A percentile compares a stretch with the other conserved stretches of the same genome.
These are phyloP conservation scores for Meghimatium bilineatum DNA, from an alignment of 2,888 invertebrate species.

Conservation along the genomic window DNA sequence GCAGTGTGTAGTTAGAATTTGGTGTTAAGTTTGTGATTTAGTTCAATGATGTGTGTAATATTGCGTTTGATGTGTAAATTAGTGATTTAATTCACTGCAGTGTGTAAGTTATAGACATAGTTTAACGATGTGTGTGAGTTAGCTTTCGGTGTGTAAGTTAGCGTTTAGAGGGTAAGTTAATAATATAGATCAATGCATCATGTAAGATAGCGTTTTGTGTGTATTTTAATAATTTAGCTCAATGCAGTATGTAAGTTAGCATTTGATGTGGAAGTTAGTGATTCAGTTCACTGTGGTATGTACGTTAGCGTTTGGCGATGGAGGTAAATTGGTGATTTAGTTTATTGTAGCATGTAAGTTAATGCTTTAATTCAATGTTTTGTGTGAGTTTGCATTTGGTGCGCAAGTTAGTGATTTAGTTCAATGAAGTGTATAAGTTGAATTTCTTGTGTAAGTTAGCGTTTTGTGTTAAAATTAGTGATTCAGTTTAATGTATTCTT, in stretches of 20 bases:
- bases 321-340: too few relatives aligned
- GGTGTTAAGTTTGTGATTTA: neutral
- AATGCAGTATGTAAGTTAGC: neutral
- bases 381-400: neutral
- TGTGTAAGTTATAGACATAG: neutral
- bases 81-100: neutral
- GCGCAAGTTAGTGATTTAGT: neutral
- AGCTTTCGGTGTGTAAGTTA: neutral
- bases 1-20: neutral
- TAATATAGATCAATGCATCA: neutral
- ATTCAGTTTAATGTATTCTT: neutral
- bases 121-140: neutral
- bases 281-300: neutral
- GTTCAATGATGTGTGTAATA: neutral
- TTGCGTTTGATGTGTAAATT: neutral
- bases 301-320: neutral
- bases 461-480: too few relatives aligned
- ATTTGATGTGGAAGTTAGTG: neutral
- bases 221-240: neutral
- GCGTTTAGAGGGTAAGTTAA: too few relatives aligned
- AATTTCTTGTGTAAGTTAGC: neutral
- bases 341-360: neutral
- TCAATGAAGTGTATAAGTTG: neutral
- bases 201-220: neutral
- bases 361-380: neutral